Evolutionary conservation across 2,888 invertebrate species (phyloP).

Genomic region (Melinopterus prodromus): DNA sequence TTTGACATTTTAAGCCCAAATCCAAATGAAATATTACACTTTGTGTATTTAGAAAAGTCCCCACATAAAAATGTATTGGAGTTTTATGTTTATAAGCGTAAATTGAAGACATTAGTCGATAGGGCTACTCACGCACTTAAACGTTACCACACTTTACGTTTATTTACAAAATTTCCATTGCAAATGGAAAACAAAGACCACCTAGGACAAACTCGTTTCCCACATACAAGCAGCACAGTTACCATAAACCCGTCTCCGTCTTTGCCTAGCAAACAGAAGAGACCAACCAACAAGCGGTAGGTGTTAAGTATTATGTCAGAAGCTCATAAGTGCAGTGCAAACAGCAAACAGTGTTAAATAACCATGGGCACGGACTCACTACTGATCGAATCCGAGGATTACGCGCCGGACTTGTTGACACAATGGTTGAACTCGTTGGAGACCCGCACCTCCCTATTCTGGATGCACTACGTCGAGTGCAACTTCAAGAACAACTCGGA

Average conservation of each 20-base stretch:
- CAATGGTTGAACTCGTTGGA: slow-evolving; percentile 58
- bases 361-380: slow-evolving; percentile 48
- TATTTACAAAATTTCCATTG: slow-evolving; percentile 4
- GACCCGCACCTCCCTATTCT: slow-evolving; percentile 55
- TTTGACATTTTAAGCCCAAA: too few species aligned
- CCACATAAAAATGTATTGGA: too few species aligned
- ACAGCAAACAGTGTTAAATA: slow-evolving; percentile 14
- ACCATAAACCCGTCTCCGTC: slow-evolving; percentile 5
- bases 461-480: slow-evolving; percentile 55
- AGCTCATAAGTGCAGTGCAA: slow-evolving; percentile 24
- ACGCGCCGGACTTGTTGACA: slow-evolving; percentile 48
- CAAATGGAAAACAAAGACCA: not conserved
- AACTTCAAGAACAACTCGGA: slow-evolving; percentile 40
- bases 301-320: slow-evolving; percentile 34
- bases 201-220: not conserved
- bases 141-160: not conserved
- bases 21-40: too few species aligned
- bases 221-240: not conserved
- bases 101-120: not conserved
- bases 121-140: not conserved
- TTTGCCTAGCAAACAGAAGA: slow-evolving; percentile 16
- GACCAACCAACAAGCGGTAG: slow-evolving; percentile 10
- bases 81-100: not conserved
- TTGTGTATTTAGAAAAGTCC: too few species aligned
- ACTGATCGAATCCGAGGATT: slow-evolving; percentile 42